Evolutionary conservation across 2,113 vertebrate species (phyloP).

Genomic region (Neolamprologus hecqui): DNA sequence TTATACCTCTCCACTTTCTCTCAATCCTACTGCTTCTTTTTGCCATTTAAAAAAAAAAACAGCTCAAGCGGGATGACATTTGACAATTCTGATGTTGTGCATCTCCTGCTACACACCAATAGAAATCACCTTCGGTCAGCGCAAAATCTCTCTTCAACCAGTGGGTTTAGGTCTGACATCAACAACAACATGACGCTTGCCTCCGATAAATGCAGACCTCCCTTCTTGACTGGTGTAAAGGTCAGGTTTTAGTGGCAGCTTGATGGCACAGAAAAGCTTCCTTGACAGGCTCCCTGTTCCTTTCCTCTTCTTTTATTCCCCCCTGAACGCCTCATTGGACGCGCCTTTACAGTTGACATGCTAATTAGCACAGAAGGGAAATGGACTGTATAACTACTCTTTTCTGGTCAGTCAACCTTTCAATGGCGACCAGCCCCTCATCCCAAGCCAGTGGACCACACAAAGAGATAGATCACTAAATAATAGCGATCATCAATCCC

Average conservation of each 20-base stretch:
- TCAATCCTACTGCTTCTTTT: not conserved
- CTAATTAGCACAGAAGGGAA: conserved; percentile 55
- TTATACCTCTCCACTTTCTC: not conserved
- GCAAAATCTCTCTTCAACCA: not conserved
- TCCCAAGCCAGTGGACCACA: conserved; percentile 12
- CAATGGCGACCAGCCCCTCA: conserved; percentile 8
- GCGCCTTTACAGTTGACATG: conserved; percentile 54
- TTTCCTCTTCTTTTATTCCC: not conserved
- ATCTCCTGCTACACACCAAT: not conserved
- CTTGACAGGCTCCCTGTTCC: not conserved
- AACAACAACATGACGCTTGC: not conserved
- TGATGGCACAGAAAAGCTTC: conserved; percentile 13
- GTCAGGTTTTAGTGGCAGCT: conserved; percentile 30
- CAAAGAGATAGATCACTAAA: conserved; percentile 16
- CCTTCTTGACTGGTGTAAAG: not conserved
- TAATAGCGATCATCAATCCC: conserved; percentile 35
- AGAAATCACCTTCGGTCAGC: conserved; percentile 17
- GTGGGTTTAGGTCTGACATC: not conserved
- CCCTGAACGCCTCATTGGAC: conserved; percentile 35
- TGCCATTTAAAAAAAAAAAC: not conserved
- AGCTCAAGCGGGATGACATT: not conserved
- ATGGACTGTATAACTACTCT: conserved; percentile 57
- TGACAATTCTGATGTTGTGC: not conserved
- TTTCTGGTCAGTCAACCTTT: conserved; percentile 43
- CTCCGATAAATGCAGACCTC: not conserved